phyloP scores from a whole-genome alignment of 2,797 vertebrate genomes.

The Streptopelia turtur region DNA sequence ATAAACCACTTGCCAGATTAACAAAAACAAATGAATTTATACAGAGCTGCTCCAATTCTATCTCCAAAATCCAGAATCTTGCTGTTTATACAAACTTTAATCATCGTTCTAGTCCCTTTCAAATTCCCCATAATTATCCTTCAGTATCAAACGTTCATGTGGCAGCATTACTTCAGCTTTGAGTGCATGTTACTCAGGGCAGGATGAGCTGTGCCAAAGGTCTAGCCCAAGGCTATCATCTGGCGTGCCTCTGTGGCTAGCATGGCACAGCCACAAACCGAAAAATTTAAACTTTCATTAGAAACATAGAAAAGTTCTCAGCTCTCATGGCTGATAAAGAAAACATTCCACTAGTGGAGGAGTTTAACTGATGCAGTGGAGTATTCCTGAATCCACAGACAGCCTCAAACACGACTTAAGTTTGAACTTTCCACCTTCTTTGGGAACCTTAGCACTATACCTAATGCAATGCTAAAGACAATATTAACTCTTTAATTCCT shows the following conservation, averaged over 20 bases:
- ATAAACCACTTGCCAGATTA: constrained; percentile 8
- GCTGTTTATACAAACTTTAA: constrained; percentile 42
- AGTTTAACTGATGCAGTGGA: neutral
- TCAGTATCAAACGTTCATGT: constrained; percentile 19
- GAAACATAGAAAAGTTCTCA: neutral
- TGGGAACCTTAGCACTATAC: neutral
- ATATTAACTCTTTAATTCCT: neutral
- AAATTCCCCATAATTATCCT: constrained; percentile 35
- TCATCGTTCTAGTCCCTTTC: constrained; percentile 24
- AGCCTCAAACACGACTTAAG: neutral
- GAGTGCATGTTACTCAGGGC: neutral
- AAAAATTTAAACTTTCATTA: constrained; percentile 32
- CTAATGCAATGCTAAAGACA: neutral
- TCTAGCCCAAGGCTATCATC: constrained; percentile 39
- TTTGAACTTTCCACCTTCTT: neutral
- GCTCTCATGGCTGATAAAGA: constrained; percentile 11
- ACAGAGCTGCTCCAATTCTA: constrained; percentile 16
- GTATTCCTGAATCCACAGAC: neutral
- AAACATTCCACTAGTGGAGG: constrained; percentile 11
- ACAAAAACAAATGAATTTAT: constrained; percentile 8
- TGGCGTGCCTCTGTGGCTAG: constrained; percentile 1
- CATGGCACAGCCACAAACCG: constrained; percentile 15
- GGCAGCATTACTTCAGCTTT: constrained; percentile 40
- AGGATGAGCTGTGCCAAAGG: constrained; percentile 37
- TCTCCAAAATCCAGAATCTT: constrained; percentile 9